Evolutionary conservation across 2,888 invertebrate species (phyloP).

Genomic region (Lamproptera curius): DNA sequence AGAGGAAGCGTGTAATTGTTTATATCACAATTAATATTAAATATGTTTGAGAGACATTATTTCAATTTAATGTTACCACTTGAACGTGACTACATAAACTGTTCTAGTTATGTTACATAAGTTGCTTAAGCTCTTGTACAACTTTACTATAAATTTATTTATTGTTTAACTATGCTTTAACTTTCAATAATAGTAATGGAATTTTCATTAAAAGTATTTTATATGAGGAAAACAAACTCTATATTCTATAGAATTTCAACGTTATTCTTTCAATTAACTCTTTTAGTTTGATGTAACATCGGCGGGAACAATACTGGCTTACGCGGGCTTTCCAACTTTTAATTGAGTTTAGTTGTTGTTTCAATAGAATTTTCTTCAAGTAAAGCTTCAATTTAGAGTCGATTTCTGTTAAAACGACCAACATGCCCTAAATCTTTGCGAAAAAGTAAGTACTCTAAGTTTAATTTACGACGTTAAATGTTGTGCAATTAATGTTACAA

Average conservation of each 20-base stretch:
- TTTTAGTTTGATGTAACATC: conserved; percentile 22
- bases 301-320: conserved; percentile 22
- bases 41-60: conserved; percentile 5
- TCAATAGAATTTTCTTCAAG: conserved; percentile 22
- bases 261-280: conserved; percentile 22
- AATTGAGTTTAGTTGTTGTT: conserved; percentile 23
- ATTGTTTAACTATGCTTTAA: too few species aligned
- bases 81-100: not conserved
- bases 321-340: conserved; percentile 23
- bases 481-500: too few species aligned
- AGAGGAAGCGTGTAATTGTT: conserved; percentile 18
- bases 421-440: not conserved
- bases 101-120: not conserved
- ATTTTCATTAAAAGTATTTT: too few species aligned
- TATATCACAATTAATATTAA: conserved; percentile 13
- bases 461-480: too few species aligned
- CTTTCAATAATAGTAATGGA: too few species aligned
- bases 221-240: too few species aligned
- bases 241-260: conserved; percentile 13
- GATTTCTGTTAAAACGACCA: conserved; percentile 15
- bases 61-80: not conserved
- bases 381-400: conserved; percentile 21
- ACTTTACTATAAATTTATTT: too few species aligned
- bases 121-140: not conserved
- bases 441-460: too few species aligned